A percentile compares a stretch with the other conserved stretches of the same genome.
Evolutionary conservation across 2,888 invertebrate genomes (phyloP).

Genomic region (Oxyteleia sp.): DNA sequence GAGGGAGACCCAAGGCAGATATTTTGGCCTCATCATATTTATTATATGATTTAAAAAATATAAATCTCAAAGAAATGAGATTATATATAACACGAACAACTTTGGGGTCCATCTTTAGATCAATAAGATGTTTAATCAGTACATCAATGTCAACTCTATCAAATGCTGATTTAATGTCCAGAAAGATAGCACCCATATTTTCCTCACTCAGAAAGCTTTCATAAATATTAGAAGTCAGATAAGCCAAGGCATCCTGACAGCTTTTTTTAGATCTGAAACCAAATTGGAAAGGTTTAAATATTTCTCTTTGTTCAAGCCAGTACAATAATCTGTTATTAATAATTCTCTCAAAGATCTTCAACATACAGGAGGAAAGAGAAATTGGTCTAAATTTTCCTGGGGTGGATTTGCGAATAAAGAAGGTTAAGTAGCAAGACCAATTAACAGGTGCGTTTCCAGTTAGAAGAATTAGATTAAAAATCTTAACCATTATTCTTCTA

Average conservation of each 20-base stretch:
- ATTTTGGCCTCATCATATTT: background rate
- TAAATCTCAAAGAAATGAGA: background rate
- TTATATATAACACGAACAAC: slow-evolving; percentile 8
- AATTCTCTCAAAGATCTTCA: slow-evolving; percentile 31
- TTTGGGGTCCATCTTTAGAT: slow-evolving; percentile 3
- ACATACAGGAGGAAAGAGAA: slow-evolving; percentile 14
- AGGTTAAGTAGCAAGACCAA: slow-evolving; percentile 18
- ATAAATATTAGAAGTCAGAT: slow-evolving; percentile 7
- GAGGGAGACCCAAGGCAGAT: no score
- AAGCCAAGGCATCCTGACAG: background rate
- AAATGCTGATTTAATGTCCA: slow-evolving; percentile 8
- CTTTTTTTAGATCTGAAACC: slow-evolving; percentile 12
- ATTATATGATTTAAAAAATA: background rate
- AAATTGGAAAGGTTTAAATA: slow-evolving; percentile 3
- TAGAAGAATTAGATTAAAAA: no score
- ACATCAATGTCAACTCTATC: slow-evolving; percentile 1
- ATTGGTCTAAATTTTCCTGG: slow-evolving; percentile 33
- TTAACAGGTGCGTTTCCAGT: no score
- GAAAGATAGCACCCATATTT: background rate
- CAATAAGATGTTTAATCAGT: background rate
- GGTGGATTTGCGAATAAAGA: slow-evolving; percentile 17
- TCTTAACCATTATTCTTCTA: no score
- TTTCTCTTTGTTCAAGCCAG: background rate
- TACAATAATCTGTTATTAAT: slow-evolving; percentile 1
- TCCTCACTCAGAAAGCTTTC: background rate